These are phyloP conservation scores for Pseudomyrmex cubaensis DNA, from an alignment of 1,140 invertebrate genomes.

Conservation along the genomic window DNA sequence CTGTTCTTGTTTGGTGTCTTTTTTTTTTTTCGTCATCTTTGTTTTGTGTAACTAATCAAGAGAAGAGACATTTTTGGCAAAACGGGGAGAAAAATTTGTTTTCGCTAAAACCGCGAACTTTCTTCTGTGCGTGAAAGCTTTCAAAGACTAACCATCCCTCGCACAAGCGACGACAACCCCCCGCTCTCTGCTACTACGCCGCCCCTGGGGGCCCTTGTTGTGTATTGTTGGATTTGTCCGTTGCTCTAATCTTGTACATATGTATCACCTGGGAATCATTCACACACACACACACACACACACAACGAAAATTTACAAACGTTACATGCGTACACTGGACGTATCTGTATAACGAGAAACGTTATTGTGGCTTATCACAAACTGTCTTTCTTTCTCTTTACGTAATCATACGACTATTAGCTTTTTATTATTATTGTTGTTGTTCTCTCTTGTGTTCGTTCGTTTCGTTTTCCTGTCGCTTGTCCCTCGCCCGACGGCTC, in stretches of 20 bases:
- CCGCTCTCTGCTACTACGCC: conserved; percentile 71
- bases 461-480: conserved; percentile 42
- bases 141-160: conserved; percentile 64
- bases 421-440: conserved; percentile 31
- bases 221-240: conserved; percentile 81
- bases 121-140: conserved; percentile 61
- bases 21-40: not conserved
- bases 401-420: conserved; percentile 59
- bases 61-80: not conserved
- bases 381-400: conserved; percentile 63
- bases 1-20: not conserved
- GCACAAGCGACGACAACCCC: conserved; percentile 46
- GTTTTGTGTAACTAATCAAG: conserved; percentile 16
- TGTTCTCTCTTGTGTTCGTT: conserved; percentile 32
- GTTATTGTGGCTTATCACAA: conserved; percentile 66
- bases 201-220: conserved; percentile 81
- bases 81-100: not conserved
- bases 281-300: not conserved
- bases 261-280: conserved; percentile 41
- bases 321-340: conserved; percentile 29
- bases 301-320: conserved; percentile 9
- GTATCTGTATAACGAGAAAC: conserved; percentile 45
- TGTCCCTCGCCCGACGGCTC: conserved; percentile 64
- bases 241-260: conserved; percentile 72
- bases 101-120: conserved; percentile 12